These are phyloP conservation scores for Anas platyrhynchos DNA, from an alignment of 2,113 vertebrate genomes.

Conservation along the genomic window DNA sequence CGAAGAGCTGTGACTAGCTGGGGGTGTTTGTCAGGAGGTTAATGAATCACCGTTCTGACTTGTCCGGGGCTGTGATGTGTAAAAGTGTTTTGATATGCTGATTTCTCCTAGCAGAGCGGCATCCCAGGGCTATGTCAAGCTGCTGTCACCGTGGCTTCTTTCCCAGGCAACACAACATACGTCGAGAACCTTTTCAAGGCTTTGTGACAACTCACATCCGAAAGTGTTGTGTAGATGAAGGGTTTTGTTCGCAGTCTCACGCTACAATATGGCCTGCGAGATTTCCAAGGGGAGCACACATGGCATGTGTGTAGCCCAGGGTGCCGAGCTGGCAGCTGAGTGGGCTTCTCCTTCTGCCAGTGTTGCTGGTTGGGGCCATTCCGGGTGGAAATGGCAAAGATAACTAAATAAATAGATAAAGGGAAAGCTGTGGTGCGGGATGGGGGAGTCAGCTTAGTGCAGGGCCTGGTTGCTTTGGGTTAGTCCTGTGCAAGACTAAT, in stretches of 20 bases:
- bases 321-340: not conserved
- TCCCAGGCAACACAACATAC: not conserved
- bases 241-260: not conserved
- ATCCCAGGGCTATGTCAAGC: not conserved
- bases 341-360: not conserved
- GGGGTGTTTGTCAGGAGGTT: not conserved
- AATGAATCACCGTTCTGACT: not conserved
- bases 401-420: not conserved
- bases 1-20: not conserved
- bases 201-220: accelerated
- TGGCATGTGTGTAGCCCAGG: not conserved
- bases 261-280: not conserved
- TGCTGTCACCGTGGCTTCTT: not conserved
- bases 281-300: not conserved
- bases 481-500: not conserved
- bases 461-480: not conserved
- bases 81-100: not conserved
- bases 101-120: not conserved
- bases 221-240: not conserved
- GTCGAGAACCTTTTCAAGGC: not conserved
- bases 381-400: not conserved
- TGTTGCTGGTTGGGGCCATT: not conserved
- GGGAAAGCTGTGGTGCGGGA: not conserved
- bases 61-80: not conserved
- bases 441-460: not conserved